Evolutionary conservation across 1,140 invertebrate species (phyloP), one percentile per base, ranked within the genome.

Genomic region (Medauroidea extradentata): DNA sequence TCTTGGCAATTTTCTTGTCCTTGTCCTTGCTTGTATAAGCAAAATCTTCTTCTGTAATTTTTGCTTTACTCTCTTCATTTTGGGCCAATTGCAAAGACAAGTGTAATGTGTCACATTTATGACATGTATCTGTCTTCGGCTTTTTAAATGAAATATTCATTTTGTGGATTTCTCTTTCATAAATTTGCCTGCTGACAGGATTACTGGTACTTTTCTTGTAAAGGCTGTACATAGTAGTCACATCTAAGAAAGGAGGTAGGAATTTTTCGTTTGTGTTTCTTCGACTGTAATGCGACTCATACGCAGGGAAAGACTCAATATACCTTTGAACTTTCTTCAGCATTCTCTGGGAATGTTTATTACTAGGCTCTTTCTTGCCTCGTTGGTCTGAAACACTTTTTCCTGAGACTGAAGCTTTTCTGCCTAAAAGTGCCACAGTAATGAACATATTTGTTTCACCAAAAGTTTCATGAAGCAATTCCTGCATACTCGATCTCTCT

Each of bases 11-110:
- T 34, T 34, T 34, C 29, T 34, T 34, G 29, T 34, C 29, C 29
- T 34, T 34, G 11, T 34, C 29, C 29, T 34, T 34, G 4, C 11
- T 34, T 34, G 29, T 34, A 34, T 34, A 11, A 34, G 29, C 29
- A 34, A 34, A 7, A 34, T 34, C 29, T 34, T 4, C 29, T 34
- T 34, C 29, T 34, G 29, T 34, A 34, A 34, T 34, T 34, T 34
- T 34, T 34, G 29, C 29, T 34, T 34, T 34, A 34, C 4, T 34
- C 29, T 34, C 29, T 34, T 34, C 29, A 34, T 83, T n/a, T 43
- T 61, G 19, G 11, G 34, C 29, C 4, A 62, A 57, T 60, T 63
- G 53, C 18, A 53, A 44, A 39, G 60, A 29, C 41, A 63, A 61
- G 1, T 43, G 34, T 21, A 62, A 41, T 49, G 53, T 43, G 48